Base-by-base conservation (phyloP, 2,797 vertebrate species). In the Cyclopterus lumpus region DNA sequence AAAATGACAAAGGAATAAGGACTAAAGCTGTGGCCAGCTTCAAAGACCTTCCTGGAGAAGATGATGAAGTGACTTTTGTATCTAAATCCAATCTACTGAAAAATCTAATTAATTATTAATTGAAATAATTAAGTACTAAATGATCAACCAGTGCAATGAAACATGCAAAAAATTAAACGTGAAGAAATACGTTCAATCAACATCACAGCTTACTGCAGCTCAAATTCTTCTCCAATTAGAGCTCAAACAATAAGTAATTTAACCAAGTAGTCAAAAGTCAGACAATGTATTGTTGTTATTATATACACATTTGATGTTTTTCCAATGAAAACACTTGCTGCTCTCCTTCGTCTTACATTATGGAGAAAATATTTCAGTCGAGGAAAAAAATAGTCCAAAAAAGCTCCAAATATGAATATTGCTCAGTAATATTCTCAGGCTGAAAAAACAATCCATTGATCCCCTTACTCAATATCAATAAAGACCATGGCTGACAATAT, bases 1-100 rank as follows among this genome's bases (percentile, higher is more conserved):
- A 22, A 28, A 82, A 83, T 86, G 16, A 74, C 28, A n/a, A n/a
- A n/a, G n/a, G n/a, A n/a, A n/a, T n/a, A 61, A 40, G 0, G 4
- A 62, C 22, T 14, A 62, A 28, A 28, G 2, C 16, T 44, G 0
- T 18, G 0, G 8, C 18, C 61, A 12, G 10, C 62, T 32, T 32
- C 44, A 64, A 62, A 7, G 30, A 22, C 34, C 15, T 38, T 11
- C 8, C 2, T 4, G 22, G 15, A 38, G 6, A 15, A 48, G 64
- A 32, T 24, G 1, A 24, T 62, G 5, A 61, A 10, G 2, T 62
- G 60, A 24, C 44, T 40, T 26, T 48, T 30, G 40, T 30, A 46
- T 49, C 28, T 22, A 22, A 46, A 12, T 48, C 42, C 32, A 64
- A 46, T 12, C 40, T 30, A 46, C 40, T 28, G 61, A 32, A 64